Base-by-base conservation (phyloP, 2,113 vertebrate species). In the Cairina moschata region DNA sequence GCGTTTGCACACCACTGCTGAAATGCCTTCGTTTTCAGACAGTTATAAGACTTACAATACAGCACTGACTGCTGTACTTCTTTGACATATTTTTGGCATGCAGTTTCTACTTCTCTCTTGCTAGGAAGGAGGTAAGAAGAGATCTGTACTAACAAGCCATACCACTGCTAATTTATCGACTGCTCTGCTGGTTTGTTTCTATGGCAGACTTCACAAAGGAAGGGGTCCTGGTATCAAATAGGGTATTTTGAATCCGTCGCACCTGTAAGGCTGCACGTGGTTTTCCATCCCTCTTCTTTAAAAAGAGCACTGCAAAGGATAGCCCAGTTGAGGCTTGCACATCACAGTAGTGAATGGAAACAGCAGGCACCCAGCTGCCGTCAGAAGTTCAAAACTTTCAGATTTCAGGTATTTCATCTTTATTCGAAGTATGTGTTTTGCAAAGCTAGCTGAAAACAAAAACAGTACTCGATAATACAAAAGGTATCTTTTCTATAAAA, bases 141-240 rank as follows among this genome's bases (percentile, higher is more conserved):
- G 9, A 80, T 42, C 36, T 1, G 0, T 48, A 17, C 31, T 56
- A 48, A 48, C 46, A 48, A 48, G 63, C 55, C 1, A 0, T 46
- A 44, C 75, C 36, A 31, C 48, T 54, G 54, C 48, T 36, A 3
- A 91, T 21, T 0, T 0, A 40, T 87, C 71, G 73, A 55, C n/a
- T 0, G 0, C 42, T 65, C 48, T 75, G 44, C 13, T 0, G 0
- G 20, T 17, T 83, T 84, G 60, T 67, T 83, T 60, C 84, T 10
- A 2, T 8, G 17, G 67, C 36, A 66, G 48, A 6, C 32, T 79
- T 73, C 79, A 22, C 62, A 42, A n/a, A 38, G 78, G 63, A 69
- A 76, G n/a, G 40, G 50, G 67, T 60, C 62, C 68, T 40, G 66
- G 3, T 55, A 11, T 17, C 56, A 10, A 20, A n/a, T 42, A 56